phyloP scores from a whole-genome alignment of 2,113 vertebrate species.

The Ciconia boyciana region DNA sequence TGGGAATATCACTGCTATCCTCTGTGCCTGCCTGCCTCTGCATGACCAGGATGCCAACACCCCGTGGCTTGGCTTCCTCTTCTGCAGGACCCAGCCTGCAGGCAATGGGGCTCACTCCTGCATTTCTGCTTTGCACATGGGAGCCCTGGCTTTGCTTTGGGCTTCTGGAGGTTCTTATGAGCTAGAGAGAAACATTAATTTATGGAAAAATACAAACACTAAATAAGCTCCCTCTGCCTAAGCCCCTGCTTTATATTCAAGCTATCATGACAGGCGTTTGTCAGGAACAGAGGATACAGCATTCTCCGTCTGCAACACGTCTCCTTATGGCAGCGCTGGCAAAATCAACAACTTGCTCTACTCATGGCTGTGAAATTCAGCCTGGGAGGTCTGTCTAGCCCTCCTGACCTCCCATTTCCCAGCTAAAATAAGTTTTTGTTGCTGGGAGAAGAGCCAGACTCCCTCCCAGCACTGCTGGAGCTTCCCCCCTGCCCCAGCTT shows the following conservation, averaged over 20 bases:
- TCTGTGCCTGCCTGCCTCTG: background rate
- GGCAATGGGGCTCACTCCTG: fast-evolving
- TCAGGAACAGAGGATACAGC: background rate
- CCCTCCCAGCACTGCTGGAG: background rate
- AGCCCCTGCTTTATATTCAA: constrained; percentile 8
- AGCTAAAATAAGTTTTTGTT: background rate
- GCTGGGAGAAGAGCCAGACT: background rate
- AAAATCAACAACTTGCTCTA: constrained; percentile 1
- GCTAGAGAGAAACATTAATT: background rate
- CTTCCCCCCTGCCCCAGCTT: background rate
- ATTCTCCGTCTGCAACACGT: background rate
- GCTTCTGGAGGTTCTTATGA: background rate
- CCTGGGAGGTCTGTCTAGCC: background rate
- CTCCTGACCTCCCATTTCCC: background rate
- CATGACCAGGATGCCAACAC: fast-evolving
- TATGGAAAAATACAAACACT: background rate
- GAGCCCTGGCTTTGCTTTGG: background rate
- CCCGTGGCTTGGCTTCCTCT: fast-evolving
- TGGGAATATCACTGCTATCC: background rate
- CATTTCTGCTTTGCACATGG: background rate
- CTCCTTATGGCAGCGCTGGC: background rate
- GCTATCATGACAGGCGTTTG: background rate
- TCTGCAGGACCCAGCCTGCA: background rate
- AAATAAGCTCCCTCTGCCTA: background rate
- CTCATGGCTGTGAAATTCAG: background rate